phyloP scores from a whole-genome alignment of 2,113 vertebrate species.

The Chloropsis hardwickii region DNA sequence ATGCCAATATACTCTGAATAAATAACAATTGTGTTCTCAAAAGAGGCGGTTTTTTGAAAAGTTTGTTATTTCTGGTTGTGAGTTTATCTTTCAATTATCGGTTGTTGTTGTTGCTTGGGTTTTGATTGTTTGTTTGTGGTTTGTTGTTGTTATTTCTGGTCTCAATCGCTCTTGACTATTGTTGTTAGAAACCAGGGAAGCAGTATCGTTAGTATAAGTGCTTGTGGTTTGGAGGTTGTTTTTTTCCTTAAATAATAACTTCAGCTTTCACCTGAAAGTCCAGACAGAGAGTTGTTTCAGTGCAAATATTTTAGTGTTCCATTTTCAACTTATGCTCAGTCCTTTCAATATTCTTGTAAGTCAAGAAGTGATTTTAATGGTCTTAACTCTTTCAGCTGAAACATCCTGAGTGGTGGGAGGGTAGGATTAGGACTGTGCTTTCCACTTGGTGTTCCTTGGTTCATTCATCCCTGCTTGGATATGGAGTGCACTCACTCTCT shows the following conservation, averaged over 20 bases:
- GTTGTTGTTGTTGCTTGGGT: background rate
- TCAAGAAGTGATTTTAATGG: background rate
- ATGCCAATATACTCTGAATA: background rate
- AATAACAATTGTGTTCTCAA: background rate
- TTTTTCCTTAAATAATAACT: background rate
- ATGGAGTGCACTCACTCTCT: accelerated
- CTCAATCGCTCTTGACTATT: background rate
- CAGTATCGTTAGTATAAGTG: background rate
- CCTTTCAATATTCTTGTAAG: background rate
- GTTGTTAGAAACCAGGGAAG: background rate
- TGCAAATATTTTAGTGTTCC: background rate
- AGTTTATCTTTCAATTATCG: background rate
- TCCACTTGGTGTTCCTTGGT: background rate
- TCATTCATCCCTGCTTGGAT: background rate
- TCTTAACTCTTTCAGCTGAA: background rate
- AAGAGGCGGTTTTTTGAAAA: background rate
- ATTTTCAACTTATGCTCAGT: background rate
- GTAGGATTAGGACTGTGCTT: background rate
- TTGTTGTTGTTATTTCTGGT: background rate
- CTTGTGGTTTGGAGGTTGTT: background rate
- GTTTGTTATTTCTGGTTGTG: accelerated
- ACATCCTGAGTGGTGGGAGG: background rate
- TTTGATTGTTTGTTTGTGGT: background rate
- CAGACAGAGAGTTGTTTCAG: background rate
- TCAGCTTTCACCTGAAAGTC: background rate